Evolutionary conservation across 2,797 vertebrate species (phyloP), one percentile per base, ranked within the genome.

Genomic region (Artibeus lituratus): DNA sequence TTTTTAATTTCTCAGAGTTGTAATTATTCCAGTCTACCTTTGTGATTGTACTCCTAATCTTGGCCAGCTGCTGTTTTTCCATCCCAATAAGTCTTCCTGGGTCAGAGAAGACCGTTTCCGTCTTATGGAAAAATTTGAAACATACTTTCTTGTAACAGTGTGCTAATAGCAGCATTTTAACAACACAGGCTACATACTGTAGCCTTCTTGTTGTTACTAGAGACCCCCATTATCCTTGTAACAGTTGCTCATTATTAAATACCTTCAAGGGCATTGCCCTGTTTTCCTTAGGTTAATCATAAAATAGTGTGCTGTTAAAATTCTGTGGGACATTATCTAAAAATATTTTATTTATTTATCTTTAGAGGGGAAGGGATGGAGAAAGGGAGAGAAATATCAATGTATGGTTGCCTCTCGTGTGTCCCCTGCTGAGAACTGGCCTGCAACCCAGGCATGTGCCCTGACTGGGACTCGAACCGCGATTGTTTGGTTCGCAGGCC

Each of bases 211-310:
- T 74, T 90, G 39, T 88, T 94, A 8, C 78, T 96, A 90, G 87
- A 84, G 44, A 49, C 5, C 4, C 4, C 7, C 16, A 22, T 87
- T 94, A 78, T 86, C 35, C 21, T 88, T 92, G 12, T 29, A 69
- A 44, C 6, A 91, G 44, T 44, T 10, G 5, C 37, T 93, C 90
- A 22, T 93, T 93, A 85, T 67, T 89, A 94, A 88, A 21, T 90
- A 16, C 42, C 29, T 91, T 94, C 15, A 11, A 87, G n/a, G 62
- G 42, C 5, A 39, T 78, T 93, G 11, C n/a, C 10, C 15, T 87
- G 21, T 90, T 96, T 95, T 76, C 55, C 24, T 82, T 92, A 18
- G 19, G 21, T 97, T 92, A 80, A 85, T 87, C 29, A 5, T 94
- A 84, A 94, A 82, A 57, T 55, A 73, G 3, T 77, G 1, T 90